Percentiles rank a stretch among this genome's conserved stretches.
These are phyloP conservation scores for Troglohyphantes excavatus DNA, from an alignment of 2,888 invertebrate species.

Conservation along the genomic window DNA sequence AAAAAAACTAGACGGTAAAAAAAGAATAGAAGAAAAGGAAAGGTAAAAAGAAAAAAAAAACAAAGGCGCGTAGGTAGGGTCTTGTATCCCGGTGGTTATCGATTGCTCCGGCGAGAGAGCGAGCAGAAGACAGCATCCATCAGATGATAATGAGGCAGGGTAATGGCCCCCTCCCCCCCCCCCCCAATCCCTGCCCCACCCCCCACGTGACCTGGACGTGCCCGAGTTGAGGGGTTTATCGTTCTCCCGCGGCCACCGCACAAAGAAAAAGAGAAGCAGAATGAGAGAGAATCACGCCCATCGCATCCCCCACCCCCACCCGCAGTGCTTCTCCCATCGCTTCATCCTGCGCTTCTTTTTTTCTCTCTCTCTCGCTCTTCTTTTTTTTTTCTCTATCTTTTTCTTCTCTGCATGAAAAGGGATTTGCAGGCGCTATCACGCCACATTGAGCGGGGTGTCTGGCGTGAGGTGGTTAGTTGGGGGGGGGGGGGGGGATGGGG, in stretches of 20 bases:
- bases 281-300: slow-evolving; percentile 65
- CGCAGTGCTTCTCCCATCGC: slow-evolving; percentile 5
- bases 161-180: slow-evolving; percentile 67
- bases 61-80: slow-evolving; percentile 69
- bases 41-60: slow-evolving; percentile 40
- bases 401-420: slow-evolving; percentile 45
- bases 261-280: slow-evolving; percentile 70
- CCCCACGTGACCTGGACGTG: slow-evolving; percentile 76
- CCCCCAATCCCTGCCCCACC: slow-evolving; percentile 40
- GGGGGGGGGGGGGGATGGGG: too few relatives aligned
- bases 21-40: slow-evolving; percentile 16
- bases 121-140: slow-evolving; percentile 76
- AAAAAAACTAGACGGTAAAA: slow-evolving; percentile 42
- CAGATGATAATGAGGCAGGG: slow-evolving; percentile 79
- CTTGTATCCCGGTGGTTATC: slow-evolving; percentile 78
- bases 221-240: slow-evolving; percentile 78
- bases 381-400: not conserved
- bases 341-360: slow-evolving; percentile 29
- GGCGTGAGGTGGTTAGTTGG: slow-evolving; percentile 71
- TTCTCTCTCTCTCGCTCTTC: slow-evolving; percentile 28
- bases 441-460: slow-evolving; percentile 77
- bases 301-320: slow-evolving; percentile 39
- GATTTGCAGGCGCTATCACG: slow-evolving; percentile 78
- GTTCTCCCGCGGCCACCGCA: slow-evolving; percentile 70
- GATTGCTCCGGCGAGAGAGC: slow-evolving; percentile 48